Conservation (phyloP, 2,888 invertebrate species). For the Pardosa pseudoannulata region DNA sequence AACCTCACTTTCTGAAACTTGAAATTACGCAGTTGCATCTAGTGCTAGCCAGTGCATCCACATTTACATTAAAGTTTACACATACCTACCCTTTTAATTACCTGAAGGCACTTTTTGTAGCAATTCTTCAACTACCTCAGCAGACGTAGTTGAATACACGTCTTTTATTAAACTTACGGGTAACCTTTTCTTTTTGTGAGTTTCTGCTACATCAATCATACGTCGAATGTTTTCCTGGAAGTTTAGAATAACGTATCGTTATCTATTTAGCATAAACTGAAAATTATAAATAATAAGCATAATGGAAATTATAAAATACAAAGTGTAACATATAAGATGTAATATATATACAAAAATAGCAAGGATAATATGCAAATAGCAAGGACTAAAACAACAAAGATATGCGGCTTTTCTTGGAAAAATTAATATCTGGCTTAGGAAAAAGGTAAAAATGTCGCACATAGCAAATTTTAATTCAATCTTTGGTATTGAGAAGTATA, state of each 20-base stretch:
- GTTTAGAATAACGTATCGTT: background rate
- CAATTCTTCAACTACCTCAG: constrained; percentile 74
- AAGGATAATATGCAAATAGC: too few relatives aligned
- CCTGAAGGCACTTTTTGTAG: constrained; percentile 73
- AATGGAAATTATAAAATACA: too few relatives aligned
- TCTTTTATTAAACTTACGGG: constrained; percentile 77
- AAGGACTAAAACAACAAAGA: too few relatives aligned
- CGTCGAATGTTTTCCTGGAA: constrained; percentile 76
- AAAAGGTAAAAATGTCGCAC: too few relatives aligned
- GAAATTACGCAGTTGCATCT: background rate
- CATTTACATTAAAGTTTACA: background rate
- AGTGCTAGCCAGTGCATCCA: constrained; percentile 5
- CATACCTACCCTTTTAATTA: constrained; percentile 73
- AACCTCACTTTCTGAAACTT: background rate
- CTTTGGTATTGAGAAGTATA: too few relatives aligned
- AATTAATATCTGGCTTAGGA: too few relatives aligned
- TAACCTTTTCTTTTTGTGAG: constrained; percentile 76
- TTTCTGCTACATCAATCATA: constrained; percentile 77
- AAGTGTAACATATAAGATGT: too few relatives aligned
- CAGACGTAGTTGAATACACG: constrained; percentile 75
- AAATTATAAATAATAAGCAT: too few relatives aligned
- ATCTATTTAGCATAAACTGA: too few relatives aligned
- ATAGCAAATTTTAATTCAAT: too few relatives aligned
- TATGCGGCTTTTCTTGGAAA: too few relatives aligned
- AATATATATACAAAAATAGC: too few relatives aligned